A percentile compares a stretch with the other conserved stretches of the same genome.
Conservation (phyloP, 2,888 invertebrate genomes). For the Aleiodes testaceus region DNA sequence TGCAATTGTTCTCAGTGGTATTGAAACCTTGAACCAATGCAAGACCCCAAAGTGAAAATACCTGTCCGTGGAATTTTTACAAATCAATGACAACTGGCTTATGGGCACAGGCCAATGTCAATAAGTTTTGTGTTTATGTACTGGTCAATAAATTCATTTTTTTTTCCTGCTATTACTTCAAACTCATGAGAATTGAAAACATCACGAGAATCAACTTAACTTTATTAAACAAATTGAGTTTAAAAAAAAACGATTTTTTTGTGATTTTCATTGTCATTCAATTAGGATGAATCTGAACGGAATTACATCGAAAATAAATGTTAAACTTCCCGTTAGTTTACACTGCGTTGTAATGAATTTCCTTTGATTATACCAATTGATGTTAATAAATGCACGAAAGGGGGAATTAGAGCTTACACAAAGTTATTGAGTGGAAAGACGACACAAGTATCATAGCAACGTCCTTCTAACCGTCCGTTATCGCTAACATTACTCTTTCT, state of each 20-base stretch:
- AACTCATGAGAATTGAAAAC: too few species aligned
- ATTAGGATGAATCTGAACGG: too few species aligned
- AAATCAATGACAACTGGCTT: constrained; percentile 23
- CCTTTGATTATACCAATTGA: neutral
- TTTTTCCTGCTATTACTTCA: neutral
- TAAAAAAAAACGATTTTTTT: too few species aligned
- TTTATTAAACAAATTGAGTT: too few species aligned
- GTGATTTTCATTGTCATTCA: too few species aligned
- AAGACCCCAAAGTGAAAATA: neutral
- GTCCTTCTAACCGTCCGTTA: constrained; percentile 1
- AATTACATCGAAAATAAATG: too few species aligned
- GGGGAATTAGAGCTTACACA: constrained; percentile 19
- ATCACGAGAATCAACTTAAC: too few species aligned
- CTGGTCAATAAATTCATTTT: neutral
- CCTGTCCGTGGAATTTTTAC: constrained; percentile 6
- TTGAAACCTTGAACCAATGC: constrained; percentile 9
- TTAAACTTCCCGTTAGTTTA: neutral
- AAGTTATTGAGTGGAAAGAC: constrained; percentile 1
- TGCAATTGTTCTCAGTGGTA: neutral
- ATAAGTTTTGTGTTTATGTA: constrained; percentile 3
- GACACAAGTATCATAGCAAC: neutral
- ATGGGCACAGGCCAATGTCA: constrained; percentile 20
- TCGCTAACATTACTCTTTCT: neutral
- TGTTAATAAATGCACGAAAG: neutral
- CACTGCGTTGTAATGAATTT: neutral